Conservation (phyloP, 2,797 vertebrate species). For the Apodemus agrarius region DNA sequence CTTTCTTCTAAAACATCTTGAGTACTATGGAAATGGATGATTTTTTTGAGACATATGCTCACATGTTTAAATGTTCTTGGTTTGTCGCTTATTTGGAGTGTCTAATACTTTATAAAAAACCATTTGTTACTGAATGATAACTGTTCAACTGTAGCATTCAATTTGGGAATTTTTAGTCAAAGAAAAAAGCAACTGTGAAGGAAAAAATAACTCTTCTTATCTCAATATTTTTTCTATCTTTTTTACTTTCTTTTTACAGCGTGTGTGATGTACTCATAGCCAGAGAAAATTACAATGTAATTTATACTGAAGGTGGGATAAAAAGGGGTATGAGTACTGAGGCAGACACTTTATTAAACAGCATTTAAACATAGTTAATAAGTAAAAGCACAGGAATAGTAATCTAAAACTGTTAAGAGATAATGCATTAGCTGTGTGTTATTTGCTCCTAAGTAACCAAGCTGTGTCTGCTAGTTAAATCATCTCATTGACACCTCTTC, state of each 20-base stretch:
- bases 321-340: no score
- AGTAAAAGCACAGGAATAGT: neutral
- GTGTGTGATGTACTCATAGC: neutral
- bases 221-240: neutral
- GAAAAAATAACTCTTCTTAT: neutral
- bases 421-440: neutral
- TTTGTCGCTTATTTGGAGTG: neutral
- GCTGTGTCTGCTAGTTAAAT: neutral
- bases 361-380: neutral
- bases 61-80: neutral
- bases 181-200: neutral
- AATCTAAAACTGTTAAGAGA: neutral
- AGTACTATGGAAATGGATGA: neutral
- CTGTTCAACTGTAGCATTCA: neutral
- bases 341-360: neutral
- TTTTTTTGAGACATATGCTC: neutral
- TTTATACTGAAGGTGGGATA: neutral
- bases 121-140: neutral
- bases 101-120: conserved; percentile 38
- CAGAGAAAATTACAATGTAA: neutral
- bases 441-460: neutral
- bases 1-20: neutral
- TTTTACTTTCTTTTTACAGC: neutral
- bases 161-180: neutral
- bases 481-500: neutral